Conservation (phyloP, 2,888 invertebrate genomes). For the Zhuqinia jingwanae region DNA sequence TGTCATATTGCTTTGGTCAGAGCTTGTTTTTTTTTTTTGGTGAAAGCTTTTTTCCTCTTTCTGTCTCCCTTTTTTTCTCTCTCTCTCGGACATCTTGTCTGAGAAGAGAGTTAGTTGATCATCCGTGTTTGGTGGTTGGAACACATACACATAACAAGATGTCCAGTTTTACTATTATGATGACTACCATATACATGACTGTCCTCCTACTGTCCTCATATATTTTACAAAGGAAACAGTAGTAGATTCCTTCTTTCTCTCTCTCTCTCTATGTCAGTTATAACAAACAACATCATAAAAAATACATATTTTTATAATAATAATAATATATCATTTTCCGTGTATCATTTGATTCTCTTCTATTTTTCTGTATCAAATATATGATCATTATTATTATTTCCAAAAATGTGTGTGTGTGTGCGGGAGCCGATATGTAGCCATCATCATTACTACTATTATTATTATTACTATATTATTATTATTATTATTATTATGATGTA, state of each 20-base stretch:
- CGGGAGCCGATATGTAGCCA: conserved; percentile 11
- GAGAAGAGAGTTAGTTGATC: conserved; percentile 59
- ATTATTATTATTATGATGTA: neutral
- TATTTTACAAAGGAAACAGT: conserved; percentile 37
- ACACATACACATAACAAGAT: conserved; percentile 64
- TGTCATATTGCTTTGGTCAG: conserved; percentile 64
- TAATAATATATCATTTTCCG: conserved; percentile 28
- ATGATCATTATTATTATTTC: conserved; percentile 54
- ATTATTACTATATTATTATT: conserved; percentile 3
- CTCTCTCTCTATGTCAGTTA: neutral
- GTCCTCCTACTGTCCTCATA: neutral
- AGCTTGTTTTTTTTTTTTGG: conserved; percentile 73
- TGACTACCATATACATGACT: too few species aligned
- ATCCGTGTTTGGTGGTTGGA: conserved; percentile 61
- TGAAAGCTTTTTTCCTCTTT: conserved; percentile 57
- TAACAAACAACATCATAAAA: neutral
- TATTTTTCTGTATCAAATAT: conserved; percentile 45
- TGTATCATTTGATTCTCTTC: conserved; percentile 47
- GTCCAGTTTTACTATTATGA: conserved; percentile 42
- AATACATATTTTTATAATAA: neutral
- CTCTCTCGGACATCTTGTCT: conserved; percentile 60
- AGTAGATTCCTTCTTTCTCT: conserved; percentile 19
- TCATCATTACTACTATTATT: conserved; percentile 27
- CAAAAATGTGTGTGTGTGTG: conserved; percentile 19
- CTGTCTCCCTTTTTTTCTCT: conserved; percentile 34